A percentile compares a stretch with the other conserved stretches of the same genome.
phyloP scores from a whole-genome alignment of 2,113 vertebrate species.

The Oreocharis arfaki region DNA sequence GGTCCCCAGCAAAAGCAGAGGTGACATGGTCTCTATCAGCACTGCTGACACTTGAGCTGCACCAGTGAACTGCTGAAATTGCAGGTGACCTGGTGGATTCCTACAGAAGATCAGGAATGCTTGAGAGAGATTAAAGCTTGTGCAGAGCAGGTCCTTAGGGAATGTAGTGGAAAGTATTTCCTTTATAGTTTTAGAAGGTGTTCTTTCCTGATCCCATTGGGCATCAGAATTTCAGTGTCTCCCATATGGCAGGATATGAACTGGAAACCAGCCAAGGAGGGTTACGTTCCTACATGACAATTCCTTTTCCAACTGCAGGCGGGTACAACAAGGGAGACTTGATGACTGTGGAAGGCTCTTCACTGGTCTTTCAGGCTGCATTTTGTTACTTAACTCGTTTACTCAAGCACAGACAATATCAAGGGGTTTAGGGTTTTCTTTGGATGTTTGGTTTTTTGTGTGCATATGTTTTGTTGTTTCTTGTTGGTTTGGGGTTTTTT shows the following conservation, averaged over 20 bases:
- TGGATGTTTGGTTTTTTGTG: not conserved
- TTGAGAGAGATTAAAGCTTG: slow-evolving; percentile 27
- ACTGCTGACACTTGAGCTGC: not conserved
- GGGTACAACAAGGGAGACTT: not conserved
- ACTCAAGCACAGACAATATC: not conserved
- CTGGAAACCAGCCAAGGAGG: slow-evolving; percentile 56
- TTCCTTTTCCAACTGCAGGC: slow-evolving; percentile 9
- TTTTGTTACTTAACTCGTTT: not conserved
- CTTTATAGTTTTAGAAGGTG: slow-evolving; percentile 47
- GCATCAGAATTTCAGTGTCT: slow-evolving; percentile 48
- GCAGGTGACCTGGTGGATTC: slow-evolving; percentile 16
- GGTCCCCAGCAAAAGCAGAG: not conserved
- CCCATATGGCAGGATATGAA: slow-evolving; percentile 56
- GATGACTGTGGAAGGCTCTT: not conserved
- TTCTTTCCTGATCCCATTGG: slow-evolving; percentile 49
- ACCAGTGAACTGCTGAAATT: not conserved
- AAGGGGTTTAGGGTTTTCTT: not conserved
- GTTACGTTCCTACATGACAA: not conserved
- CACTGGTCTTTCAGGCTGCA: not conserved
- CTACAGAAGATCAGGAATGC: not conserved
- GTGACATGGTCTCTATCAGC: not conserved
- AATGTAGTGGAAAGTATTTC: slow-evolving; percentile 33
- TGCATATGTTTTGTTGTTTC: not conserved
- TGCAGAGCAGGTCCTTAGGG: slow-evolving; percentile 20
- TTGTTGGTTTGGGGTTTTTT: not conserved